Evolutionary conservation across 1,140 invertebrate species (phyloP).

Genomic region (Drosophila busckii): DNA sequence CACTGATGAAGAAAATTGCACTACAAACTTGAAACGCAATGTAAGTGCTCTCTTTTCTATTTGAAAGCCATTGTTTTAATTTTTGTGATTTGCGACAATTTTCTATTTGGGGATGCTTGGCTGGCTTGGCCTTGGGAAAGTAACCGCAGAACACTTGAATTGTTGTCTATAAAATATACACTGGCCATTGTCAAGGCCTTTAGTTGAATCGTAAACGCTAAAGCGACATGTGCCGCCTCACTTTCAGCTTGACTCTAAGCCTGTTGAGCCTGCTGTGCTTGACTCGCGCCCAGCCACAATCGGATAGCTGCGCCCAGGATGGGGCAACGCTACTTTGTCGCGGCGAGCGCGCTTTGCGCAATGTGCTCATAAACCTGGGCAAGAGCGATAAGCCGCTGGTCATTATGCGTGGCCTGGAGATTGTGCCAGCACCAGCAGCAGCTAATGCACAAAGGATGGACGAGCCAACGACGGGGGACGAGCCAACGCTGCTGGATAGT

Average conservation of each 20-base stretch:
- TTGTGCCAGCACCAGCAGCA: constrained; percentile 46
- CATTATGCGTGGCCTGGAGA: constrained; percentile 67
- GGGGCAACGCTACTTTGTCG: constrained; percentile 56
- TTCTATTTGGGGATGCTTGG: constrained; percentile 49
- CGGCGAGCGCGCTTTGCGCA: constrained; percentile 58
- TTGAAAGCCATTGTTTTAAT: constrained; percentile 63
- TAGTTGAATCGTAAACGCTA: constrained; percentile 59
- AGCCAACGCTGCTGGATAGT: constrained; percentile 78
- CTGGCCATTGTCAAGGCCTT: constrained; percentile 65
- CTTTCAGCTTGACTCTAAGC: background rate
- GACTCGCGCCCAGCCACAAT: constrained; percentile 37
- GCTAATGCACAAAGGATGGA: constrained; percentile 6
- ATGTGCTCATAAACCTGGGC: constrained; percentile 60
- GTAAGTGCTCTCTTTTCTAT: constrained; percentile 48
- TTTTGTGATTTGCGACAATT: constrained; percentile 60
- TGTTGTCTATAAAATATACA: constrained; percentile 67
- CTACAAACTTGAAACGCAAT: constrained; percentile 43
- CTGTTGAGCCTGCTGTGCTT: constrained; percentile 45
- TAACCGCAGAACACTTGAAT: constrained; percentile 35
- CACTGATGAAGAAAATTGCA: constrained; percentile 78
- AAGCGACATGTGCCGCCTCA: constrained; percentile 45
- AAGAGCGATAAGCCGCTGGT: constrained; percentile 61
- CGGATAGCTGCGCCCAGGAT: constrained; percentile 47
- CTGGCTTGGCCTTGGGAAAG: constrained; percentile 57
- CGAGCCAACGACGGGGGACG: background rate